A percentile compares a stretch with the other conserved stretches of the same genome.
Evolutionary conservation across 2,113 vertebrate species (phyloP).

Genomic region (Chauna torquata): DNA sequence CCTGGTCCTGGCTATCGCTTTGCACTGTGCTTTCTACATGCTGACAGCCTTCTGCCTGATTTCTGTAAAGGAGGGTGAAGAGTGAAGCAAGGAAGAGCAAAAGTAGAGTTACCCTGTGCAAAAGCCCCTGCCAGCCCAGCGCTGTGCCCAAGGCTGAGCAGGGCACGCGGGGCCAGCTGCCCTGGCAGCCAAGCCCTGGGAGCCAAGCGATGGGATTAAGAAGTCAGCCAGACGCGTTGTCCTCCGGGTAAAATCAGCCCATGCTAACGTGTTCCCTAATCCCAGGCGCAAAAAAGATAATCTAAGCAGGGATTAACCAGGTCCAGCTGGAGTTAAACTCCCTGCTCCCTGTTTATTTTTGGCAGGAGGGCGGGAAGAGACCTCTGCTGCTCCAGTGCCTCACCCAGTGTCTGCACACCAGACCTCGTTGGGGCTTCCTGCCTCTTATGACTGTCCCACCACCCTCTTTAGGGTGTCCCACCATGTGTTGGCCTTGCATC

Average conservation of each 20-base stretch:
- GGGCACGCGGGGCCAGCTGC: neutral
- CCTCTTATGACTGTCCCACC: neutral
- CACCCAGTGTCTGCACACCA: accelerated
- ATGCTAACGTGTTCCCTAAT: conserved; percentile 13
- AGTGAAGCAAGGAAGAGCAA: neutral
- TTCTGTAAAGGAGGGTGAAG: neutral
- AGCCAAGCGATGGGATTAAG: neutral
- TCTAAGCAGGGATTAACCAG: conserved; percentile 51
- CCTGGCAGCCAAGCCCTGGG: neutral
- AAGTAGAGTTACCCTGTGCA: neutral
- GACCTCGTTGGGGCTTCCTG: neutral
- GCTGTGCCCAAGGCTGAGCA: neutral
- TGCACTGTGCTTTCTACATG: neutral
- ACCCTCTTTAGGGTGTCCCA: neutral
- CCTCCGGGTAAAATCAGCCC: neutral
- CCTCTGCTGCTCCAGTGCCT: accelerated
- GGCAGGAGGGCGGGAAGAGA: neutral
- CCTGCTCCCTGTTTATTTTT: neutral
- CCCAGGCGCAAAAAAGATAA: neutral
- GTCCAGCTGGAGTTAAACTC: neutral
- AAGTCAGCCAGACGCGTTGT: neutral
- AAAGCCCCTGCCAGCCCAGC: neutral
- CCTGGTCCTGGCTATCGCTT: neutral
- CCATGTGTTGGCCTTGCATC: neutral
- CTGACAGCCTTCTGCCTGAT: neutral